Percentiles rank a stretch among this genome's conserved stretches.
phyloP scores from a whole-genome alignment of 2,888 invertebrate species.

The Amphipoea oculea region DNA sequence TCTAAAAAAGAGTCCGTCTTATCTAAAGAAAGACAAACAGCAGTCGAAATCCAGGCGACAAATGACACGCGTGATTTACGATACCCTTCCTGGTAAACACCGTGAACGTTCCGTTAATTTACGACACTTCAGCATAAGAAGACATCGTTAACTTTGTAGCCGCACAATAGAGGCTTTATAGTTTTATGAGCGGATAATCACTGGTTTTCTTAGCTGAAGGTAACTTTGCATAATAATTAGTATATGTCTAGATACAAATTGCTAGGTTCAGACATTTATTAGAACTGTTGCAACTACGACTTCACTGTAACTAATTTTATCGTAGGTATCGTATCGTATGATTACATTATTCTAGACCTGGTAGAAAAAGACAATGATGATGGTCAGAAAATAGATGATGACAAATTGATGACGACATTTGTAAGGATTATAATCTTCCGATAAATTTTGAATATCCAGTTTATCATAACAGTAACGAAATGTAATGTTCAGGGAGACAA shows the following conservation, averaged over 20 bases:
- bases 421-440: neutral
- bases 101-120: constrained; percentile 53
- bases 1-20: constrained; percentile 44
- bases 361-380: neutral
- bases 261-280: constrained; percentile 20
- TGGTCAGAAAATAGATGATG: neutral
- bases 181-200: constrained; percentile 51
- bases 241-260: constrained; percentile 32
- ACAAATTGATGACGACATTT: neutral
- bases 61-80: constrained; percentile 65
- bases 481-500: neutral
- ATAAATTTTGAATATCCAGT: neutral
- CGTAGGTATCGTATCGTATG: neutral
- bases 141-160: constrained; percentile 49
- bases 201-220: constrained; percentile 35
- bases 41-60: constrained; percentile 53
- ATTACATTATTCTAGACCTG: neutral
- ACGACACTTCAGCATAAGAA: constrained; percentile 52
- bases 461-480: neutral
- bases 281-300: constrained; percentile 6
- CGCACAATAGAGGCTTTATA: constrained; percentile 51
- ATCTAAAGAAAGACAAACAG: constrained; percentile 55
- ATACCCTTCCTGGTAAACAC: constrained; percentile 59
- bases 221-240: constrained; percentile 50
- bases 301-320: constrained; percentile 22